These are phyloP conservation scores for Zoroaster sp. DNA, from an alignment of 53 echinoderm and acorn worm genomes.

Conservation along the genomic window DNA sequence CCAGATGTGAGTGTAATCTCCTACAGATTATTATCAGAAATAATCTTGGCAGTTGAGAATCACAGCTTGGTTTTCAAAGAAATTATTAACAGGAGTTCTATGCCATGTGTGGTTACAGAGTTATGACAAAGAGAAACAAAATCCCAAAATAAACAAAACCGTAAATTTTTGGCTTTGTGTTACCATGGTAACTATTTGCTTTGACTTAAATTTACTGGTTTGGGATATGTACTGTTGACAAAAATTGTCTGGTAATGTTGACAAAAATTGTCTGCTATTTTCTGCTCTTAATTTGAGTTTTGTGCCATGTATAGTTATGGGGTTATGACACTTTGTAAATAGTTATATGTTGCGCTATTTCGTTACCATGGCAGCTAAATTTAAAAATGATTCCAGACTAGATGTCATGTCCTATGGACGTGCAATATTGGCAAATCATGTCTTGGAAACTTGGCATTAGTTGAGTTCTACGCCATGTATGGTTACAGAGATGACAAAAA, in stretches of 20 bases:
- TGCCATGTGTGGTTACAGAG: not conserved
- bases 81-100: not conserved
- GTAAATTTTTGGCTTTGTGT: not conserved
- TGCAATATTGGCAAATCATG: not conserved
- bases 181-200: not conserved
- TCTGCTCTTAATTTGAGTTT: not conserved
- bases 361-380: not conserved
- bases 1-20: too few species aligned
- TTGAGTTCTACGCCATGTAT: too few species aligned
- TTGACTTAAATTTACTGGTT: not conserved
- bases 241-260: not conserved
- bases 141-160: not conserved
- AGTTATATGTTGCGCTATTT: not conserved
- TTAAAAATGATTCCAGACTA: not conserved
- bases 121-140: not conserved
- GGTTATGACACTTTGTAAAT: not conserved
- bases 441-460: not conserved
- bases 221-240: not conserved
- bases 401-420: not conserved
- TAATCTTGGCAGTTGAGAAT: too few species aligned
- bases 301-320: not conserved
- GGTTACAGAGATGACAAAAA: too few species aligned
- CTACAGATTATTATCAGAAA: too few species aligned
- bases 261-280: not conserved
- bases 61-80: too few species aligned